A percentile compares a stretch with the other conserved stretches of the same genome.
These are phyloP conservation scores for Larimichthys polyactis DNA, from an alignment of 2,113 vertebrate genomes.

Conservation along the genomic window DNA sequence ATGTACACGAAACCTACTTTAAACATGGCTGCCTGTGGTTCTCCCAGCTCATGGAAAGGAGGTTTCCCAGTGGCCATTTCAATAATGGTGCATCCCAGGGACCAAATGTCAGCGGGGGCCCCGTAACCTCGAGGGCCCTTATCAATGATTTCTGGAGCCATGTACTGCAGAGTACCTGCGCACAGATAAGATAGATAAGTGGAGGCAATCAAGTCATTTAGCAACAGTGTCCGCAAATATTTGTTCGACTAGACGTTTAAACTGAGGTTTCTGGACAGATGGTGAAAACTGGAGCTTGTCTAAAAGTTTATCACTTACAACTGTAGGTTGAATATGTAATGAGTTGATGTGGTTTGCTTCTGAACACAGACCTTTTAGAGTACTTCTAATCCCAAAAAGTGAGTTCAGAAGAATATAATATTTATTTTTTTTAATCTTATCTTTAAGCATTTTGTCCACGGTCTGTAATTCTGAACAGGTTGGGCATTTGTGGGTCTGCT, in stretches of 20 bases:
- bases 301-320: not conserved
- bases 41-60: slow-evolving; percentile 96
- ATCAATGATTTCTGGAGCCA: slow-evolving; percentile 99
- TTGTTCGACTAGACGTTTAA: not conserved
- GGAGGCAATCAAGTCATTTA: not conserved
- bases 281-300: not conserved
- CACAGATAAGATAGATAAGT: slow-evolving; percentile 10
- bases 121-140: slow-evolving; percentile 97
- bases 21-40: slow-evolving; percentile 99
- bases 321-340: no score
- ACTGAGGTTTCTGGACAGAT: not conserved
- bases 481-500: slow-evolving; percentile 20
- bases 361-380: not conserved
- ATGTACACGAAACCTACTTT: slow-evolving; percentile 84
- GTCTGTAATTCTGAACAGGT: slow-evolving; percentile 20
- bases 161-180: slow-evolving; percentile 97
- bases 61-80: slow-evolving; percentile 99
- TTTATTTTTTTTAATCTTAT: not conserved
- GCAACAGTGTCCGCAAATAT: not conserved
- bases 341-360: not conserved
- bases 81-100: slow-evolving; percentile 97
- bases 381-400: not conserved
- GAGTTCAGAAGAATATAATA: not conserved
- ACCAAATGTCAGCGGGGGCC: slow-evolving; percentile 99
- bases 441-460: not conserved